A percentile compares a stretch with the other conserved stretches of the same genome.
Evolutionary conservation across 1,140 invertebrate genomes (phyloP).

Genomic region (Paralvinella palmiformis): DNA sequence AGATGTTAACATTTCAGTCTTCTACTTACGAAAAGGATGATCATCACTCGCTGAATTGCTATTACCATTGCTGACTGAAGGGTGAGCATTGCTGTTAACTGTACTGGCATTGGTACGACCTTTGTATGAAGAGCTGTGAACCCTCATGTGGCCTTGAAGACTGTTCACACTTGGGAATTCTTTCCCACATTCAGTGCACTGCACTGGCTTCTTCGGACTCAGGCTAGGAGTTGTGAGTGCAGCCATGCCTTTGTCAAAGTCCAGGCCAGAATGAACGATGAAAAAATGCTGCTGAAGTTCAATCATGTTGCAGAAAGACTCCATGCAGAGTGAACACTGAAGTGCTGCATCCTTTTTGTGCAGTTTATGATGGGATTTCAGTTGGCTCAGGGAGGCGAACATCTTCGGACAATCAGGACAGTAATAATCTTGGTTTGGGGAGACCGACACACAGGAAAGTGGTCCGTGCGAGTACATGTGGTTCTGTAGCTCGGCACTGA

Average conservation of each 20-base stretch:
- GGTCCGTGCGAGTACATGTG: constrained; percentile 53
- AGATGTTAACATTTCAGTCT: not conserved
- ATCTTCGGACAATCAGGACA: not conserved
- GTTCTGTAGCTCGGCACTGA: constrained; percentile 82
- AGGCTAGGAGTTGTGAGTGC: constrained; percentile 6
- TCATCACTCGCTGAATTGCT: not conserved
- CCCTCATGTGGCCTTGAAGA: constrained; percentile 45
- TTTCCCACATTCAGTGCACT: constrained; percentile 43
- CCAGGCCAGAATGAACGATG: constrained; percentile 28
- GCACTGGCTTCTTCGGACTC: constrained; percentile 25
- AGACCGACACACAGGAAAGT: not conserved
- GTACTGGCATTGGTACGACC: constrained; percentile 8
- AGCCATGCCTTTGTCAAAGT: no score
- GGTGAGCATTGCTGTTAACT: not conserved
- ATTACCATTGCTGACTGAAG: not conserved
- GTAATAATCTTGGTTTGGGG: not conserved
- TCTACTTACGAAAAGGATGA: not conserved
- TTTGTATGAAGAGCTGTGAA: constrained; percentile 44
- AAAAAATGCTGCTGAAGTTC: constrained; percentile 45
- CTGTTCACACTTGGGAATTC: constrained; percentile 42
- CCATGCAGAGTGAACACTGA: constrained; percentile 41
- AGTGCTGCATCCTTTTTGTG: constrained; percentile 27
- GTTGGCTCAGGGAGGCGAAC: constrained; percentile 29
- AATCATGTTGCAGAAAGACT: constrained; percentile 27
- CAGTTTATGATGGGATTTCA: constrained; percentile 34